These are phyloP conservation scores for Acridotheres tristis DNA, from an alignment of 2,797 vertebrate genomes.

Conservation along the genomic window DNA sequence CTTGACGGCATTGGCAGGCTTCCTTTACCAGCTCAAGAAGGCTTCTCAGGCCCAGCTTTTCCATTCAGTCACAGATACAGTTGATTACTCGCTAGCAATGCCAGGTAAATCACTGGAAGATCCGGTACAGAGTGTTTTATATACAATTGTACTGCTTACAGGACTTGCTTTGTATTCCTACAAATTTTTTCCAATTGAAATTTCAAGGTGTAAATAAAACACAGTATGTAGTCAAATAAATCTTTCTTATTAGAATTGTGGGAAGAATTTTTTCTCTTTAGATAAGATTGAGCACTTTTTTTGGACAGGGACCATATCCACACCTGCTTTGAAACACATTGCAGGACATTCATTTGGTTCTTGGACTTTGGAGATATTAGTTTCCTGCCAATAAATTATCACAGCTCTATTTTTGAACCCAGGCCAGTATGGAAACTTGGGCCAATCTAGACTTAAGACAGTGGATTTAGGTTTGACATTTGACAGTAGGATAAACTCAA, in stretches of 20 bases:
- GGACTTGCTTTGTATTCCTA: not conserved
- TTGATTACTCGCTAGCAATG: slow-evolving; percentile 93
- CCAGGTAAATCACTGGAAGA: slow-evolving; percentile 80
- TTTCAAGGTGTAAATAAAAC: not conserved
- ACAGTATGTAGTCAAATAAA: not conserved
- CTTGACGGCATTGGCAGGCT: slow-evolving; percentile 86
- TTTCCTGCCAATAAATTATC: not conserved
- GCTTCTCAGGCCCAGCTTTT: slow-evolving; percentile 96
- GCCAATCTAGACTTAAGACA: not conserved
- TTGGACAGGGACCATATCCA: not conserved
- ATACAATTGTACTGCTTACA: not conserved
- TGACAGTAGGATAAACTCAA: not conserved
- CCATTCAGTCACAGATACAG: slow-evolving; percentile 88
- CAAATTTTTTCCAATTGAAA: not conserved
- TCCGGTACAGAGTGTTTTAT: not conserved
- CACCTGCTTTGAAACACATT: not conserved
- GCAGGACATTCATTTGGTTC: not conserved
- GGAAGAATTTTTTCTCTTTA: not conserved
- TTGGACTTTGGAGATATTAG: not conserved
- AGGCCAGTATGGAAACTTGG: not conserved
- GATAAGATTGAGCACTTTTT: not conserved
- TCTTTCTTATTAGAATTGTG: not conserved
- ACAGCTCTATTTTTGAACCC: not conserved
- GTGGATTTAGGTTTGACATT: not conserved
- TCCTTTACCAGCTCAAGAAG: slow-evolving; percentile 93